Base-by-base conservation (phyloP, 2,888 invertebrate genomes). In the Bruchidius siliquastri region DNA sequence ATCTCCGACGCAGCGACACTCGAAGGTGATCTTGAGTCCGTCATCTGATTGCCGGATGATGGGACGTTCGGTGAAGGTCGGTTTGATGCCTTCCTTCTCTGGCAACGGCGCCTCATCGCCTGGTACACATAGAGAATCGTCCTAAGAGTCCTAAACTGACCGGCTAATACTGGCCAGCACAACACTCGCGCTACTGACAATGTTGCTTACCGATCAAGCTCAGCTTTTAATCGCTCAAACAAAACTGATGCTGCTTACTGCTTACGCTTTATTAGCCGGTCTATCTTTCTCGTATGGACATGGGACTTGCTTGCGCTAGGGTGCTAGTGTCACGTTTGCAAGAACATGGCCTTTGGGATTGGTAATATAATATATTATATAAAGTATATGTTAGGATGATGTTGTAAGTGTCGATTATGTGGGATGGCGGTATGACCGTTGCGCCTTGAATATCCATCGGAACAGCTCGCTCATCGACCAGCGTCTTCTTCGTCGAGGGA, bases 61-160 rank as follows among this genome's bases (percentile, higher is more conserved):
- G 78, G 98, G 98, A 88, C 98, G 93, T 91, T 98, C 97, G 85
- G 98, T 97, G 90, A 98, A 99, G 82, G 97, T 96, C 82, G 99
- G 98, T 90, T 96, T 97, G 88, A 96, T 94, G 87, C 94, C 96
- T 88, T 96, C 95, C 84, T 95, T 95, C 84, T 95, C 94, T 83
- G 96, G 96, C 86, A 96, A 94, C 83, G 96, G 95, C 87, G 96
- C 96, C 90, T 96, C 96, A 90, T 97, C 96, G 94, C 96, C 96
- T 96, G 89, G 79, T 86, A 86, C 74, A 87, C 85, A 84, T 81
- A 85, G 10, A 49, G 49, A 49, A 49, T 49, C 49, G 49, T 49
- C 49, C 49, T 49, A 85, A 86, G 83, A 84, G 84, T 83, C 82
- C 85, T 84, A 84, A 84, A 85, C 84, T 84, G 85, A 85, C 49